Conservation (phyloP, 2,797 vertebrate species). For the Etheostoma nigrum region DNA sequence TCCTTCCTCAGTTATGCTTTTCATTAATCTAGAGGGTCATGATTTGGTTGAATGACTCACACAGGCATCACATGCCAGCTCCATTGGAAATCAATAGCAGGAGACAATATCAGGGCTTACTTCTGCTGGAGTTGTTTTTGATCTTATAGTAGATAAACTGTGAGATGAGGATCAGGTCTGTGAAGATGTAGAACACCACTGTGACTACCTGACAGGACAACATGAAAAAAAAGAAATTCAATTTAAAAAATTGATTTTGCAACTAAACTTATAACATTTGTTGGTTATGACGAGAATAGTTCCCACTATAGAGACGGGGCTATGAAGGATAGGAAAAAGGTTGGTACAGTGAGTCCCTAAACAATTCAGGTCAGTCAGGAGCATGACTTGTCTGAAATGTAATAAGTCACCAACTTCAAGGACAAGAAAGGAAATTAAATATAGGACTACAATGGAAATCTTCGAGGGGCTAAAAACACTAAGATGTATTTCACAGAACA, state of each 20-base stretch:
- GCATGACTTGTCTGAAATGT: background rate
- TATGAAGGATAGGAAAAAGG: background rate
- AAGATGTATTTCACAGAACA: background rate
- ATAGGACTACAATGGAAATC: background rate
- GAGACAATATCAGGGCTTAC: slow-evolving; percentile 52
- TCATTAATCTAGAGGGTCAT: background rate
- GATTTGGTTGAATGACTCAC: background rate
- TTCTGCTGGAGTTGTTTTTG: slow-evolving; percentile 81
- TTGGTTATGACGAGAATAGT: background rate
- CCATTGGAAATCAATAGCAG: background rate
- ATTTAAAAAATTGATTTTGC: background rate
- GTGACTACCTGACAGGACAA: slow-evolving; percentile 72
- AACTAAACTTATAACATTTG: background rate
- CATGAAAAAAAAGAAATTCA: background rate
- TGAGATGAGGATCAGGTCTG: slow-evolving; percentile 80
- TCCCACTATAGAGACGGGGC: background rate
- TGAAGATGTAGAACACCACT: slow-evolving; percentile 81
- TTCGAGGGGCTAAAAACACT: background rate
- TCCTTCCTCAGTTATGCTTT: background rate
- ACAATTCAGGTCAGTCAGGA: background rate
- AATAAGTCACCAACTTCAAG: background rate
- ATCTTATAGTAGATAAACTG: slow-evolving; percentile 83
- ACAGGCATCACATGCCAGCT: background rate
- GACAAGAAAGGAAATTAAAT: slow-evolving; percentile 2
- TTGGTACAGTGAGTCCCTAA: background rate